Conservation (phyloP, 2,797 vertebrate species). For the Eptatretus atami region DNA sequence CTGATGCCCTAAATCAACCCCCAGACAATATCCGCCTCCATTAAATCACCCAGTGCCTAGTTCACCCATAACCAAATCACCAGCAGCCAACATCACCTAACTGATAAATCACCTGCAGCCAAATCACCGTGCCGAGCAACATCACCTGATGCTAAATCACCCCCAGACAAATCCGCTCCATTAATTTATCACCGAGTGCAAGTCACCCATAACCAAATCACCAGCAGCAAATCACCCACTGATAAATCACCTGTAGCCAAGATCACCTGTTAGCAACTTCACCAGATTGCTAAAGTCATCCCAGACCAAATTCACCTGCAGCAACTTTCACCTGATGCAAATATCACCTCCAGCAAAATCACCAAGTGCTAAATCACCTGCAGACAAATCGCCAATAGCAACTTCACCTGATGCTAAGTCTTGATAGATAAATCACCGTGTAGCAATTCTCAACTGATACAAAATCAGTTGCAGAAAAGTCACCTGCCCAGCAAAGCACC, state of each 20-base stretch:
- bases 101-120: neutral
- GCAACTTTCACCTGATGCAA: neutral
- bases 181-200: too few species aligned
- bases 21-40: too few species aligned
- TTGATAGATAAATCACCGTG: neutral
- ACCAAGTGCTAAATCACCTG: neutral
- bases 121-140: too few species aligned
- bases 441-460: neutral
- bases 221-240: neutral
- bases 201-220: too few species aligned
- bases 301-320: neutral
- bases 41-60: too few species aligned
- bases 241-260: too few species aligned
- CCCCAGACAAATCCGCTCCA: neutral
- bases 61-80: too few species aligned
- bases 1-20: too few species aligned
- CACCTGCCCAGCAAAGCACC: neutral
- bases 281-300: neutral
- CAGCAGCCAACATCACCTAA: neutral
- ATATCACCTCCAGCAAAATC: neutral
- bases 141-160: neutral
- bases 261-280: too few species aligned
- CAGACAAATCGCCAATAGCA: too few species aligned
- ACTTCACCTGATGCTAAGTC: too few species aligned
- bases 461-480: neutral